phyloP scores from a whole-genome alignment of 2,797 vertebrate species.

The Lepilemur septentrionalis region DNA sequence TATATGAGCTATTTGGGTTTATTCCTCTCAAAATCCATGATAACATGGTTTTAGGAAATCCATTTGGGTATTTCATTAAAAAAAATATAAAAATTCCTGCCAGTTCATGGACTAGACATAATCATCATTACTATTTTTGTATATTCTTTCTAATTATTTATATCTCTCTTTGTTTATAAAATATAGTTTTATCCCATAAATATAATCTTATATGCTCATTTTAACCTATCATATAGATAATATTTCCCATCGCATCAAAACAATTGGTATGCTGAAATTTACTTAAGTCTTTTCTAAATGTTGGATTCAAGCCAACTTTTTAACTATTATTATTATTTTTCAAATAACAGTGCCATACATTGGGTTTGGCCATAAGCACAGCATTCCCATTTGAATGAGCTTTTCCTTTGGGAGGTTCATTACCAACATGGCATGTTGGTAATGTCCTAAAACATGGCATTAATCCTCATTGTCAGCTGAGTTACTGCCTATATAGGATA shows the following conservation, averaged over 20 bases:
- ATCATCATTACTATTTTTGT: not conserved
- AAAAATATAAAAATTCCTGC: not conserved
- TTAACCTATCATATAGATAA: not conserved
- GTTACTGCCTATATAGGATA: not conserved
- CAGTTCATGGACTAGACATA: not conserved
- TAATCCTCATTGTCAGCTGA: not conserved
- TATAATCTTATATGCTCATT: not conserved
- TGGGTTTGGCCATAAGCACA: not conserved
- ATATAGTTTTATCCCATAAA: not conserved
- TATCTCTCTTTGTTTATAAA: not conserved
- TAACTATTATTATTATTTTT: not conserved
- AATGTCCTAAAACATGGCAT: not conserved
- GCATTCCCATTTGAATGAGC: not conserved
- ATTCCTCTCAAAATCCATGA: not conserved
- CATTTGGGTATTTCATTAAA: not conserved
- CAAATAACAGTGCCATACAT: not conserved
- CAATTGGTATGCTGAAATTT: not conserved
- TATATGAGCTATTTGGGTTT: not conserved
- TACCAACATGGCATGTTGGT: not conserved
- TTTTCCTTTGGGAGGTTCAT: not conserved
- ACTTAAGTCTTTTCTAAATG: not conserved
- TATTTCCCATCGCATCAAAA: not conserved
- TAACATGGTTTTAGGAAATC: constrained; percentile 3
- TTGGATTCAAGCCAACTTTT: not conserved
- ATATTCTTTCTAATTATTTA: not conserved